Base-by-base conservation (phyloP, 2,888 invertebrate genomes). In the Epirrhoe alternata region DNA sequence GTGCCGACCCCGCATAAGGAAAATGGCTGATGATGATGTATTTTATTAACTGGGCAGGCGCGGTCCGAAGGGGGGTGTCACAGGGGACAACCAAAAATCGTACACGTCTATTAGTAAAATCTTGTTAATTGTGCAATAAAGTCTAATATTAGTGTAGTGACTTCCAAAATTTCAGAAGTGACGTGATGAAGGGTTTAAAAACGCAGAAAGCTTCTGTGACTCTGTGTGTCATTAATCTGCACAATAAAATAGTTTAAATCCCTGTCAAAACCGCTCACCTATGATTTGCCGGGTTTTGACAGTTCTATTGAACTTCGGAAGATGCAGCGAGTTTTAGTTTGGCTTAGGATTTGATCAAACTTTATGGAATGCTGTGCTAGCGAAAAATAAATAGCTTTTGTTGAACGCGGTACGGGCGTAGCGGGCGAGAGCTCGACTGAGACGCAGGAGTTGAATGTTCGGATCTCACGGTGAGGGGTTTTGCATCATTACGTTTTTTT, bases 171-270 rank as follows among this genome's bases (percentile, higher is more conserved):
- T n/a, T n/a, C n/a, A n/a, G n/a, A n/a, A n/a, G n/a, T n/a, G n/a
- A n/a, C n/a, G n/a, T n/a, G n/a, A n/a, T n/a, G n/a, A n/a, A n/a
- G n/a, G n/a, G n/a, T n/a, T n/a, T n/a, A n/a, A n/a, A n/a, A n/a
- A n/a, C n/a, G n/a, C n/a, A n/a, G n/a, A n/a, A n/a, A n/a, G n/a
- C n/a, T n/a, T n/a, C n/a, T n/a, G n/a, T n/a, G n/a, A n/a, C 53
- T 63, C 57, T 58, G 63, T 55, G 50, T 12, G 16, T 59, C 50
- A 7, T 30, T 8, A 16, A 30, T 17, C 66, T 71, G 7, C 65
- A 51, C 63, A 78, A 83, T 83, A 83, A 82, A 85, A 81, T 83
- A 81, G 84, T 84, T 83, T 71, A 74, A 78, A 80, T 78, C 80
- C 77, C 74, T 75, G 74, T 78, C 79, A 76, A 73, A 79, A 77